Base-by-base conservation (phyloP, 2,113 vertebrate genomes). In the Nesogale talazaci region DNA sequence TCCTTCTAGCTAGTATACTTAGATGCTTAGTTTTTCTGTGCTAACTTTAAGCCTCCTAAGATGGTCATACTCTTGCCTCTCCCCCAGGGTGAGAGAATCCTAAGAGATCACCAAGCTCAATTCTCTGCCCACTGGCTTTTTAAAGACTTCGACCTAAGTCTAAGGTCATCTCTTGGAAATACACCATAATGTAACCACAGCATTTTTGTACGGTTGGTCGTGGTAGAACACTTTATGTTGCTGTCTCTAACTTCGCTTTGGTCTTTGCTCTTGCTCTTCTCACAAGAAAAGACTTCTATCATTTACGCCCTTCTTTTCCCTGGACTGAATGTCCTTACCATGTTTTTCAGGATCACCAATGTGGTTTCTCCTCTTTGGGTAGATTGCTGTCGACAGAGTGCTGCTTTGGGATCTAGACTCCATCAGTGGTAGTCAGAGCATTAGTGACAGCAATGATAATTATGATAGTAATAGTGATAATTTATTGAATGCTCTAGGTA, bases 1-100 rank as follows among this genome's bases (percentile, higher is more conserved):
- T 72, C 57, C 57, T 59, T 17, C 42, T 72, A 36, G 56, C 84
- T 40, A 77, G 67, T 46, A 59, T 59, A 59, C 57, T 7, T 63
- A 63, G 84, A 74, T 27, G 10, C 27, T 78, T 77, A 70, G 52
- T 16, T 38, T 85, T 92, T 63, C 22, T n/a, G 14, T 77, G 25
- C n/a, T 36, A 42, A 82, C 85, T 92, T 82, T 74, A 87, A 90
- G 79, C 67, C 57, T 87, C 23, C 63, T 74, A 75, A 70, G 36
- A 19, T 75, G 38, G 57, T 46, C n/a, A 36, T 46, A 46, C 42
- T 46, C 42, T 46, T 46, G 42, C 42, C 42, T 46, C 10, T 36
- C 69, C 69, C 22, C n/a, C 16, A 25, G 81, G 46, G 69, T 75
- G 23, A 40, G 65, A 70, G 52, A 40, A 14, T 65, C 29, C 38